Percentiles rank a stretch among this genome's conserved stretches.
Evolutionary conservation across 2,888 invertebrate genomes (phyloP).

Genomic region (Brachyptera risi): DNA sequence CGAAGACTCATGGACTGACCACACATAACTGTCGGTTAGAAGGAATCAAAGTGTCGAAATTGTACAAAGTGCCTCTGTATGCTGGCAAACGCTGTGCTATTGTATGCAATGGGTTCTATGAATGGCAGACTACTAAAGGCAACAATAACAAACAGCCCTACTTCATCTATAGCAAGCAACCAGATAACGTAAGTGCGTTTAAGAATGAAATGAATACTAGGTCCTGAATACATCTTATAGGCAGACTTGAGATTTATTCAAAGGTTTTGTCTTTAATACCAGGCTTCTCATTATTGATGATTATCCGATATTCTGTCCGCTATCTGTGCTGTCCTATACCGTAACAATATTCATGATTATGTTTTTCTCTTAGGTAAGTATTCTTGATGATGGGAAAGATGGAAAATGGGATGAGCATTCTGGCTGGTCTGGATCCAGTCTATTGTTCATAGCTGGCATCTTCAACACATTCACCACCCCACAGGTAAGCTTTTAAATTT

Average conservation of each 20-base stretch:
- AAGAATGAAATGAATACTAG: too few relatives aligned
- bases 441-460: not conserved
- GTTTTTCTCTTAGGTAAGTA: not conserved
- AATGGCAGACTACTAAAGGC: conserved; percentile 68
- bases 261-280: too few relatives aligned
- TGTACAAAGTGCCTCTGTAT: conserved; percentile 62
- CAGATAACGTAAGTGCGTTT: conserved; percentile 45
- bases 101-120: conserved; percentile 76
- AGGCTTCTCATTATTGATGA: too few relatives aligned
- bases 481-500: not conserved
- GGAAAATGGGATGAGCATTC: not conserved
- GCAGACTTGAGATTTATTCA: too few relatives aligned
- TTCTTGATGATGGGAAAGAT: too few relatives aligned
- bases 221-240: too few relatives aligned
- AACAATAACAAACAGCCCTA: conserved; percentile 61
- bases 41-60: conserved; percentile 61
- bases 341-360: too few relatives aligned
- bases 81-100: conserved; percentile 73
- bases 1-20: conserved; percentile 59
- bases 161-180: conserved; percentile 64
- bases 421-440: not conserved
- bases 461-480: not conserved
- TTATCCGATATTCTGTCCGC: too few relatives aligned
- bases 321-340: too few relatives aligned
- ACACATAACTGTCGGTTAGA: conserved; percentile 79